These are phyloP conservation scores for Furcifer pardalis DNA, from an alignment of 2,797 vertebrate species.

Conservation along the genomic window DNA sequence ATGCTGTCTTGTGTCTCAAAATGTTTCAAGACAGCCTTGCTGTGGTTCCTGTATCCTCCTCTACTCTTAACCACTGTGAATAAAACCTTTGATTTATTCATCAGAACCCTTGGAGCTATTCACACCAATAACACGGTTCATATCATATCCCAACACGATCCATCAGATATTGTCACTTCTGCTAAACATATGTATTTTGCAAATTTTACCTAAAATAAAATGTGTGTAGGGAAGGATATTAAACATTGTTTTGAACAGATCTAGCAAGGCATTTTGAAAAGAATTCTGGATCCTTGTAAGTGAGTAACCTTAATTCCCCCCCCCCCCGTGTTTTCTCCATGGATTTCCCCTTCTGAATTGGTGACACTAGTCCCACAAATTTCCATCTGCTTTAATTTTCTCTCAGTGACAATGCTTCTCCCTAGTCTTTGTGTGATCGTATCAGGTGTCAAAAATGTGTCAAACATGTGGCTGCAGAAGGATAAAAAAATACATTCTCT, in stretches of 20 bases:
- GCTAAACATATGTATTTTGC: neutral
- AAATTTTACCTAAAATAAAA: slow-evolving; percentile 43
- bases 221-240: slow-evolving; percentile 36
- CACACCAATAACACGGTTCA: neutral
- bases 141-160: neutral
- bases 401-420: neutral
- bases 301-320: slow-evolving; percentile 43
- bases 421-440: slow-evolving; percentile 31
- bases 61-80: neutral
- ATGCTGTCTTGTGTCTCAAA: neutral
- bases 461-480: slow-evolving; percentile 50
- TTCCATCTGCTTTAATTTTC: slow-evolving; percentile 3
- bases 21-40: neutral
- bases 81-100: neutral
- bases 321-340: slow-evolving; percentile 35
- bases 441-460: neutral
- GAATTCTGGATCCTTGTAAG: slow-evolving; percentile 31
- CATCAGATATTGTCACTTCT: neutral
- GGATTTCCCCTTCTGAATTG: slow-evolving; percentile 32
- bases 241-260: neutral
- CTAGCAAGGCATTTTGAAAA: slow-evolving; percentile 24
- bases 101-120: neutral
- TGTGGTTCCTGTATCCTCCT: too few relatives aligned
- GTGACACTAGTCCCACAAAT: neutral
- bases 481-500: slow-evolving; percentile 67